A percentile compares a stretch with the other conserved stretches of the same genome.
phyloP scores from a whole-genome alignment of 2,113 vertebrate species.

The Parus major region DNA sequence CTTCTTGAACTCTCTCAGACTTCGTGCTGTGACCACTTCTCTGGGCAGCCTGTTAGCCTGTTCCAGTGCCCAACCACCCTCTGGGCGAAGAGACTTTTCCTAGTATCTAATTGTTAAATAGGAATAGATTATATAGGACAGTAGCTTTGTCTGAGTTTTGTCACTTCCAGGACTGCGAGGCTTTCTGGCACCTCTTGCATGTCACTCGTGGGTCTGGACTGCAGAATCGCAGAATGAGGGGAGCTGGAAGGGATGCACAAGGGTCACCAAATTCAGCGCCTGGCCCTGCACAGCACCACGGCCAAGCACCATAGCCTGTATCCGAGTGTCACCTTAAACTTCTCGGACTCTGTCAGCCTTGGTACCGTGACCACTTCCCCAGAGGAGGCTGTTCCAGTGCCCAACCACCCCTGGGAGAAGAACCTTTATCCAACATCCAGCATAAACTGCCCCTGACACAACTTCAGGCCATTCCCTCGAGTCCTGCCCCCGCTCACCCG shows the following conservation, averaged over 20 bases:
- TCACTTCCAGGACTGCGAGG: neutral
- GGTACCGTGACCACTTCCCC: neutral
- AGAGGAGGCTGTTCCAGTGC: neutral
- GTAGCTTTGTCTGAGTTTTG: neutral
- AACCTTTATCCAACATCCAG: accelerated
- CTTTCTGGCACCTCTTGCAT: neutral
- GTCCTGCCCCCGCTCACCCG: accelerated
- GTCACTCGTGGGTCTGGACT: neutral
- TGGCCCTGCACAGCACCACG: neutral
- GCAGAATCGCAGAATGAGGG: neutral
- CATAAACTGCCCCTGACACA: neutral
- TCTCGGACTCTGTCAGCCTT: accelerated
- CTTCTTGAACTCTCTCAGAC: neutral
- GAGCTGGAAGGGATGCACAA: neutral
- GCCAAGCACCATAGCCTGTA: no score
- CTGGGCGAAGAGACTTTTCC: neutral
- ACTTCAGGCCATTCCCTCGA: neutral
- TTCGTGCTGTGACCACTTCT: neutral
- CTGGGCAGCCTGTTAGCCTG: neutral
- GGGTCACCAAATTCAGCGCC: accelerated
- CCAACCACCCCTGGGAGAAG: accelerated
- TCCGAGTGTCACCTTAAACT: accelerated
- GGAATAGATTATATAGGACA: neutral
- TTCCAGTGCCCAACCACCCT: neutral
- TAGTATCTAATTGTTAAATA: neutral